Base-by-base conservation (phyloP, 1,140 invertebrate species). In the Lamellibrachia luymesi region DNA sequence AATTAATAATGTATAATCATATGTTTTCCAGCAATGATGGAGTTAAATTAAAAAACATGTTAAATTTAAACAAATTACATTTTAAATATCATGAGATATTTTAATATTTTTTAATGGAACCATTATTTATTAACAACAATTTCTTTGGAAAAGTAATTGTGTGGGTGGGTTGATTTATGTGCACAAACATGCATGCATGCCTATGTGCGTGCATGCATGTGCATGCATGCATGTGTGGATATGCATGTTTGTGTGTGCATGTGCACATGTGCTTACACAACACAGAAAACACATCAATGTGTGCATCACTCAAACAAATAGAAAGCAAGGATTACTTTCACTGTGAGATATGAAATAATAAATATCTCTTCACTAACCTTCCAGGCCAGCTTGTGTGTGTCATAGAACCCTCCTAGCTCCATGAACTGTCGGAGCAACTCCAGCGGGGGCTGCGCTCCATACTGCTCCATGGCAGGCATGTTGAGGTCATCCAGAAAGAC, bases 301-400 rank as follows among this genome's bases (percentile, higher is more conserved):
- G 38, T 38, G 38, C 38, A 38, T 38, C 38, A 38, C 38, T 38
- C 38, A 38, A 38, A 38, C 38, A 38, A 38, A 38, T 38, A 38
- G 38, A 38, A 38, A 38, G 38, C 38, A 38, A 38, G 38, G 1
- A 38, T 38, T 38, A 38, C 38, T 38, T 38, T 38, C 38, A 7
- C 52, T 13, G 13, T 56, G 52, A 0, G 52, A 56, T 90, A 10
- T 90, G n/a, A 8, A 27, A 90, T 90, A 38, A 90, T 6, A 90
- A 6, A 90, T 50, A 50, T 92, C 92, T 13, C 17, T 8, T 25
- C 27, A n/a, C 92, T 91, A 94, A 96, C 96, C 96, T 98, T 98
- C 98, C 98, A 98, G 94, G 97, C 98, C 64, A 98, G 95, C 95
- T 98, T 98, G 91, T 98, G 97, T 91, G 98, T 97, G 94, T 98